phyloP scores from a whole-genome alignment of 2,888 invertebrate genomes.

The Orchesella flavescens region DNA sequence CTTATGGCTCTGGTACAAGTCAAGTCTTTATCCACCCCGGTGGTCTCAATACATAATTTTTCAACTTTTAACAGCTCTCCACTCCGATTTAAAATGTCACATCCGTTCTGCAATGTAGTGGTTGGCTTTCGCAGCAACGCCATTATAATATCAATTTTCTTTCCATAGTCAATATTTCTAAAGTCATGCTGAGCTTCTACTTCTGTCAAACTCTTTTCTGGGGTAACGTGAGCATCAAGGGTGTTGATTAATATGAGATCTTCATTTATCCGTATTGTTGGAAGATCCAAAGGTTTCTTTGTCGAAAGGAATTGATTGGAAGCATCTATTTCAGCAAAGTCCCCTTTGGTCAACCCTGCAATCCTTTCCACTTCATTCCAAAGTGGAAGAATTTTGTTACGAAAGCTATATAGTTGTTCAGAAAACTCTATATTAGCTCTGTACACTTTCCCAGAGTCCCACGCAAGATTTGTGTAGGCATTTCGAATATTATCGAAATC shows the following conservation, averaged over 20 bases:
- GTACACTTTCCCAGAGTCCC: conserved; percentile 49
- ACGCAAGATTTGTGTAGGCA: conserved; percentile 46
- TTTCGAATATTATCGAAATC: conserved; percentile 34
- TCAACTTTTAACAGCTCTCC: background rate
- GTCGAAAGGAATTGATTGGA: background rate
- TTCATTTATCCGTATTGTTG: conserved; percentile 2
- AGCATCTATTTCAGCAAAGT: conserved; percentile 12
- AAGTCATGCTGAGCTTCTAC: conserved; percentile 4
- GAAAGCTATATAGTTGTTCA: conserved; percentile 26
- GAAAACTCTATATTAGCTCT: conserved; percentile 31
- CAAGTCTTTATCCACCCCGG: background rate
- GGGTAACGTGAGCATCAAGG: background rate
- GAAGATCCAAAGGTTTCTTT: background rate
- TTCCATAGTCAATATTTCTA: conserved; percentile 12
- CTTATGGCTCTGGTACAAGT: conserved; percentile 21
- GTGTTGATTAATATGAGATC: conserved; percentile 5
- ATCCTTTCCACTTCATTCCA: conserved; percentile 26
- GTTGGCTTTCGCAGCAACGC: conserved; percentile 9
- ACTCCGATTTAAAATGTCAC: background rate
- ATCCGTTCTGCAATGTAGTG: background rate
- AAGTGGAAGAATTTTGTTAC: conserved; percentile 7
- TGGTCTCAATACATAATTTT: background rate
- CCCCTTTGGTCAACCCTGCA: background rate
- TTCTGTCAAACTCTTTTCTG: conserved; percentile 7
- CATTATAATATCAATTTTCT: conserved; percentile 40